Percentiles rank a stretch among this genome's conserved stretches.
Evolutionary conservation across 1,140 invertebrate genomes (phyloP).

Genomic region (Manduca sexta): DNA sequence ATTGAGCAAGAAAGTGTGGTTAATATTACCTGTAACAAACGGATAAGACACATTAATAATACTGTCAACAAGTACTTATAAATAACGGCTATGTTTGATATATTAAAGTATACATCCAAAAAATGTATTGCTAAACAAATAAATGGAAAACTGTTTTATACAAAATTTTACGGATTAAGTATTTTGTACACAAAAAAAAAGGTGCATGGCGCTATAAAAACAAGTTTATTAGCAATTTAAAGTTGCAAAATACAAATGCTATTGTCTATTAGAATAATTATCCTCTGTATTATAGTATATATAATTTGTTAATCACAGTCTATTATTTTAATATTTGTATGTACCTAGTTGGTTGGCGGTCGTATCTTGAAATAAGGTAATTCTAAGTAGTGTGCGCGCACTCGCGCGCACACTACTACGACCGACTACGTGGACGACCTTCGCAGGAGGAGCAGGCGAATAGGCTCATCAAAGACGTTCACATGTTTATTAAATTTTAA

Average conservation of each 20-base stretch:
- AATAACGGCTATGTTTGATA: too few relatives aligned
- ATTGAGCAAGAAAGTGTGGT: conserved; percentile 2
- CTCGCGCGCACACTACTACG: too few relatives aligned
- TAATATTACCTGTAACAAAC: conserved; percentile 39
- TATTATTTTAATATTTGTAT: conserved; percentile 1
- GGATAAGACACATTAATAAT: conserved; percentile 31
- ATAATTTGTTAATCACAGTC: background rate
- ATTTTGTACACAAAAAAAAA: too few relatives aligned
- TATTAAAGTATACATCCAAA: too few relatives aligned
- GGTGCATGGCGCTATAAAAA: too few relatives aligned
- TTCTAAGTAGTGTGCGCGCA: conserved; percentile 39
- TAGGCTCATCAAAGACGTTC: conserved; percentile 40
- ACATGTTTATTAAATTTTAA: conserved; percentile 32
- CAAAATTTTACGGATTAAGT: too few relatives aligned
- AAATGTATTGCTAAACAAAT: too few relatives aligned
- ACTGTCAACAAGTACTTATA: conserved; percentile 13
- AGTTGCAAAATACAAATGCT: background rate
- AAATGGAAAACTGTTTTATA: too few relatives aligned
- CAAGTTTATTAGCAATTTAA: background rate
- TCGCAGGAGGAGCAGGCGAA: conserved; percentile 40
- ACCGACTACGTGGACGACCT: conserved; percentile 55
- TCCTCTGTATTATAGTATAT: background rate
- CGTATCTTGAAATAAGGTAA: conserved; percentile 2
- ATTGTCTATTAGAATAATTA: background rate
- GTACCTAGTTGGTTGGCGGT: background rate